Conservation (phyloP, 2,888 invertebrate genomes). For the Dolichopus griseipennis region DNA sequence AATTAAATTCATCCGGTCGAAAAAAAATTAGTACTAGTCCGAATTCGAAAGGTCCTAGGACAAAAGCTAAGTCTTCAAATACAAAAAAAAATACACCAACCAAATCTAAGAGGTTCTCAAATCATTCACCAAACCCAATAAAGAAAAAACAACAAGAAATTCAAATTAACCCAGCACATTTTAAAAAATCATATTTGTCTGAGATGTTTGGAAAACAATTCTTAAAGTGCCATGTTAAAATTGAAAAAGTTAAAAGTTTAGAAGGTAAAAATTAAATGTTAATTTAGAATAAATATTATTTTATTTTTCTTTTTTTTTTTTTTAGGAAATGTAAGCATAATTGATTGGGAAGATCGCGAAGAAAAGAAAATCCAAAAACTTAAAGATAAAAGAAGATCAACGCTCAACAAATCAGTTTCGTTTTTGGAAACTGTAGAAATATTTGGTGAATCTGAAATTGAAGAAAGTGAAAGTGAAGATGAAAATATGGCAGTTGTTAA, state of each 20-base stretch:
- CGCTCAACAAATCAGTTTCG: slow-evolving; percentile 23
- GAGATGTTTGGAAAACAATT: slow-evolving; percentile 21
- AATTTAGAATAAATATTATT: not conserved
- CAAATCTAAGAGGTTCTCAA: not conserved
- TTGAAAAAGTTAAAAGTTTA: not conserved
- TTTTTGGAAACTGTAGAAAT: slow-evolving; percentile 26
- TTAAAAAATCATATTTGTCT: slow-evolving; percentile 10
- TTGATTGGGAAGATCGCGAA: not conserved
- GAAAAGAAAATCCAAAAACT: not conserved
- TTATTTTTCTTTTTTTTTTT: not conserved
- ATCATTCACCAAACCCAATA: not conserved
- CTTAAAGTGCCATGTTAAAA: slow-evolving; percentile 24
- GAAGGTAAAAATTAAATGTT: not conserved
- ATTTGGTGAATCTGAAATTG: slow-evolving; percentile 24
- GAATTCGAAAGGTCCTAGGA: not conserved
- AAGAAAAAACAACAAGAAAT: not conserved
- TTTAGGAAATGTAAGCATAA: not conserved
- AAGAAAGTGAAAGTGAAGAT: slow-evolving; percentile 12
- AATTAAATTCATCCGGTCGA: not conserved
- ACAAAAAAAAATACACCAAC: not conserved
- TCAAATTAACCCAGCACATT: not conserved
- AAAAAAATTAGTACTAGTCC: not conserved
- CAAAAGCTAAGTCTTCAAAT: not conserved
- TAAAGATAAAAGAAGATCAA: not conserved
- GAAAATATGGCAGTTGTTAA: not conserved